Base-by-base conservation (phyloP, 64 coral and sea anemone genomes). In the Stichodactyla helianthus region DNA sequence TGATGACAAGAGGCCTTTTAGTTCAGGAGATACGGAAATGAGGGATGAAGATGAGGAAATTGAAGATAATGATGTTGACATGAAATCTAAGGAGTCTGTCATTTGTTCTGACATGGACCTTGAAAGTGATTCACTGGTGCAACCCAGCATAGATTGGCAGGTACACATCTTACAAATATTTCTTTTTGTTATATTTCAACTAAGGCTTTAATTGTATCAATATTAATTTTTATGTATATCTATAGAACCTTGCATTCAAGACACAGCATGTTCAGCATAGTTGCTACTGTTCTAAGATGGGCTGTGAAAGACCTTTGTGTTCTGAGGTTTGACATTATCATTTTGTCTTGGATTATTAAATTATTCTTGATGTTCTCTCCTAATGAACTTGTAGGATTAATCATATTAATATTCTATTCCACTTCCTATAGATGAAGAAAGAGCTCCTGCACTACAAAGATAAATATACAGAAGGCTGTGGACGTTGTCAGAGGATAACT, bases 1-100 rank as follows among this genome's bases (percentile, higher is more conserved):
- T 81, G 78, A 81, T 81, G 78, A 54, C 4, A 81, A 81, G 52
- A 81, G 19, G 78, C 78, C 78, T 53, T 81, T 81, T 54, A 81
- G 51, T 54, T 74, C 78, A 7, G 20, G 35, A 12, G 78, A 81
- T 20, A n/a, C 19, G 1, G 52, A 81, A 51, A 81, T 81, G 78
- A 54, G 54, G 14, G 78, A 81, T 18, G 78, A 81, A 7, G 78
- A 81, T 9, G 78, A 81, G 2, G 67, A 71, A 71, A 27, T 2
- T 16, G 25, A 51, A 54, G 78, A 81, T 19, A 51, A 81, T 51
- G 78, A 81, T 51, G 6, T 54, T 5, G 54, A 81, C 2, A 81
- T 81, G 78, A 28, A 52, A 51, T 53, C 78, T 4, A 51, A 81
- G 16, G 26, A 4, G 8, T 44, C 35, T 44, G 35, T 44, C 35